Base-by-base conservation (phyloP, 1,140 invertebrate species). In the Lysiphlebus fabarum region DNA sequence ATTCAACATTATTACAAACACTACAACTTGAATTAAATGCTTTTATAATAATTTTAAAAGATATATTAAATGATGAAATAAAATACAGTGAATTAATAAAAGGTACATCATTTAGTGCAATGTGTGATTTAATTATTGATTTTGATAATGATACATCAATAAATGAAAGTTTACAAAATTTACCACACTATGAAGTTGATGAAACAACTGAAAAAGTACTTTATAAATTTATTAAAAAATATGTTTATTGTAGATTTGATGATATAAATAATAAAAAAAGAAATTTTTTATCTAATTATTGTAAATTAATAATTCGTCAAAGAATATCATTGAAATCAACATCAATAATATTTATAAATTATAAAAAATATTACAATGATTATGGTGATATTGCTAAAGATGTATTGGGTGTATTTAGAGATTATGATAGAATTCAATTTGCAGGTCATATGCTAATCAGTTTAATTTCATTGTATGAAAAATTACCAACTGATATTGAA, bases 371-470 rank as follows among this genome's bases (percentile, higher is more conserved):
- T 75, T 98, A 97, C 74, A 96, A 96, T 76, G 95, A 99, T 76
- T 99, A 98, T 82, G 97, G 97, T n/a, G 97, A 99, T 76, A 99
- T 99, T 55, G 97, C 99, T 53, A 99, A 99, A 82, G 89, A 91
- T 9, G 97, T 96, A 2, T 80, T 99, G 65, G 91, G 92, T 54
- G 99, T 98, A 81, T 93, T 94, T 2, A 83, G 96, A 63, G 97
- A 99, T 79, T 97, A 99, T 51, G 98, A 97, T 81, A 98, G 98
- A 82, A 89, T 95, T 1, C 91, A 92, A 71, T 98, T 95, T 79
- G 95, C 96, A 5, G 83, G 96, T 64, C 97, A 95, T 4, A 94
- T 99, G 85, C 89, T 93, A 48, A 81, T 94, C 7, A 95, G 95
- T 76, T 85, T 98, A 67, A 94, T 89, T 67, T 89, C 86, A 74